Percentiles rank a stretch among this genome's conserved stretches.
phyloP scores from a whole-genome alignment of 2,888 invertebrate species.

The Limenitis camilla region DNA sequence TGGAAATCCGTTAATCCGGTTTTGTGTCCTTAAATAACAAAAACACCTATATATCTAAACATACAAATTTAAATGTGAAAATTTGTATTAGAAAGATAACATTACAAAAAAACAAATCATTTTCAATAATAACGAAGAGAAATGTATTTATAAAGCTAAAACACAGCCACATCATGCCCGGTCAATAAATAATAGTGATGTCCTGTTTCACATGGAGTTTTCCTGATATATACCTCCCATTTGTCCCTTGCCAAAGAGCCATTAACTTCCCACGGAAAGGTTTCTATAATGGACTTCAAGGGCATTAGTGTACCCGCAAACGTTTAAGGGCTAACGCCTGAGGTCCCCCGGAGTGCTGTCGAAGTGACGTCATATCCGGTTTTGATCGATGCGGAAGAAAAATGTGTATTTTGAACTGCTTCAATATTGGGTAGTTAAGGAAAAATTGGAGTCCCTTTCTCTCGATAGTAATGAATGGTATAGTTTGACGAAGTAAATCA shows the following conservation, averaged over 20 bases:
- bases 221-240: constrained; percentile 25
- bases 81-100: too few species aligned
- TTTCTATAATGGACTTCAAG: constrained; percentile 52
- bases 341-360: constrained; percentile 46
- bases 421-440: constrained; percentile 6
- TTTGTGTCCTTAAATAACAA: too few species aligned
- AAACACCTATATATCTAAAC: too few species aligned
- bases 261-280: constrained; percentile 53
- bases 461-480: too few species aligned
- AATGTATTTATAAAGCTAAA: too few species aligned
- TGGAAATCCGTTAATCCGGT: too few species aligned
- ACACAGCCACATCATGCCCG: too few species aligned
- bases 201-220: constrained; percentile 8
- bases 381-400: constrained; percentile 28
- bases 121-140: too few species aligned
- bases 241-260: constrained; percentile 34
- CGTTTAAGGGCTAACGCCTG: constrained; percentile 48
- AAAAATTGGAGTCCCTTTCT: background rate
- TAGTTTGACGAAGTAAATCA: too few species aligned
- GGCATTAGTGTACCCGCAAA: constrained; percentile 57
- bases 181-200: constrained; percentile 9
- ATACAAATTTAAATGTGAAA: too few species aligned
- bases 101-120: too few species aligned
- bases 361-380: constrained; percentile 45
- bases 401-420: constrained; percentile 12